These are phyloP conservation scores for Elachura formosa DNA, from an alignment of 2,113 vertebrate genomes.

Conservation along the genomic window DNA sequence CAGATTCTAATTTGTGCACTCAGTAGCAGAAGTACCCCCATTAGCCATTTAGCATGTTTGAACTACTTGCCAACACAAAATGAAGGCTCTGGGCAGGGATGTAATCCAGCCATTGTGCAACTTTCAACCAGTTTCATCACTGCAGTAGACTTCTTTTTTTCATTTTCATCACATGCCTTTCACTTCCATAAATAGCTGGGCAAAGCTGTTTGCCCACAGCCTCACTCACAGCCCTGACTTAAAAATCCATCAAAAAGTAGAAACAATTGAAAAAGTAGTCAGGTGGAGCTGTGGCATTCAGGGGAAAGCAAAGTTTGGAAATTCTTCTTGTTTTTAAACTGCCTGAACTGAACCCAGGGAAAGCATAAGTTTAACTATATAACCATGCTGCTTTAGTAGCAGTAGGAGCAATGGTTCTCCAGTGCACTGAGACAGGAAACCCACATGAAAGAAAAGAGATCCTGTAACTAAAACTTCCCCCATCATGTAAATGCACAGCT, in stretches of 20 bases:
- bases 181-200: constrained; percentile 29
- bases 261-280: not conserved
- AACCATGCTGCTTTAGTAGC: not conserved
- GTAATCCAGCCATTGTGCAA: constrained; percentile 3
- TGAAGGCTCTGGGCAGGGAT: not conserved
- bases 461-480: not conserved
- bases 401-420: not conserved
- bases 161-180: not conserved
- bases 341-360: not conserved
- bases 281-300: not conserved
- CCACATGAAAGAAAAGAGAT: not conserved
- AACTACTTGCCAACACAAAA: not conserved
- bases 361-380: not conserved
- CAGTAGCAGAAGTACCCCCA: constrained; percentile 20
- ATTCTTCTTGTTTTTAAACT: not conserved
- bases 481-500: accelerated
- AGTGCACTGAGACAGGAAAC: not conserved
- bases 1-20: constrained; percentile 19
- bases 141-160: not conserved
- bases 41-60: not conserved
- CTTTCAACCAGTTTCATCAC: not conserved
- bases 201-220: not conserved
- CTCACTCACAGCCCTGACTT: not conserved
- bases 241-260: not conserved
- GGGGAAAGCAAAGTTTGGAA: not conserved